Evolutionary conservation across 2,888 invertebrate species (phyloP).

Genomic region (Coremacera marginata): DNA sequence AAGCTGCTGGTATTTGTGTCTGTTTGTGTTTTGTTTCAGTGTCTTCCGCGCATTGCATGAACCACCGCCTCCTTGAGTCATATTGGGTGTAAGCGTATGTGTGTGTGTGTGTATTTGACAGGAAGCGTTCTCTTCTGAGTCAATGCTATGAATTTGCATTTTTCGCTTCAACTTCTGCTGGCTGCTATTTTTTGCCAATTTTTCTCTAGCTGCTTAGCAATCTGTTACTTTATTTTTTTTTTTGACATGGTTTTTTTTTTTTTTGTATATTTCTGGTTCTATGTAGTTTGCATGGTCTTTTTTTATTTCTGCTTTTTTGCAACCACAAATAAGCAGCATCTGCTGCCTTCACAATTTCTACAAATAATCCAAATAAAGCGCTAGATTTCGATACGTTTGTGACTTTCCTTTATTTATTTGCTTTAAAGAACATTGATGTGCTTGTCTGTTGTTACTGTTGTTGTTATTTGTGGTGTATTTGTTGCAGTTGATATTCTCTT

Average conservation of each 20-base stretch:
- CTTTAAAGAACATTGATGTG: not conserved
- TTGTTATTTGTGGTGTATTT: not conserved
- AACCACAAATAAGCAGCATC: constrained; percentile 10
- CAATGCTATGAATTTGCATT: constrained; percentile 28
- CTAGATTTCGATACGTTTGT: not conserved
- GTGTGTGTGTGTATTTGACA: not conserved
- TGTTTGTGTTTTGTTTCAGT: not conserved
- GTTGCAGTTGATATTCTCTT: not conserved
- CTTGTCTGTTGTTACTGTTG: not conserved
- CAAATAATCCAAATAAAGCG: constrained; percentile 8
- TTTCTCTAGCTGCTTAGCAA: not conserved
- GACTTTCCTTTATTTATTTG: constrained; percentile 13
- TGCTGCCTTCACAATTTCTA: not conserved
- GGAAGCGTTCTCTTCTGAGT: constrained; percentile 7
- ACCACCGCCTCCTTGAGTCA: not conserved
- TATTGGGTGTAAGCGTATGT: not conserved
- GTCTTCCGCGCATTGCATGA: not conserved
- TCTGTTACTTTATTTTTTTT: not conserved
- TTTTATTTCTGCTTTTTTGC: not conserved
- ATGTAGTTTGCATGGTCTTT: not conserved
- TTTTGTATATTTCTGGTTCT: not conserved
- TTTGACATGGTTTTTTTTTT: not conserved
- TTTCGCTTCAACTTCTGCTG: not conserved
- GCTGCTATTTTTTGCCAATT: not conserved
- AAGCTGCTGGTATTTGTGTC: not conserved